Percentiles rank a stretch among this genome's conserved stretches.
phyloP scores from a whole-genome alignment of 2,113 vertebrate genomes.

The Oenanthe oenanthe region DNA sequence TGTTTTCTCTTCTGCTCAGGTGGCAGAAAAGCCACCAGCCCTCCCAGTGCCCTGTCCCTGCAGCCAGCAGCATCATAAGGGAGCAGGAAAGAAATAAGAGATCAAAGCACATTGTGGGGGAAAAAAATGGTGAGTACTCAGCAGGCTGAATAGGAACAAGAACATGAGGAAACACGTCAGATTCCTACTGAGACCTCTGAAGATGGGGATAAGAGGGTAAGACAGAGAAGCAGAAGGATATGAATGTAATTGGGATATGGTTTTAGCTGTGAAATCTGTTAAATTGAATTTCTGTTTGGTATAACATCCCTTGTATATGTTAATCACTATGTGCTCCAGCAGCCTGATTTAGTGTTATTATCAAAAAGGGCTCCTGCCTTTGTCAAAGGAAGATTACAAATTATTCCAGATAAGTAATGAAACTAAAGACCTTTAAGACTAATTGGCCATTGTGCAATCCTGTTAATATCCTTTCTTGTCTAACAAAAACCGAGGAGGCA shows the following conservation, averaged over 20 bases:
- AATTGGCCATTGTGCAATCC: conserved; percentile 60
- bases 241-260: conserved; percentile 10
- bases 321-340: conserved; percentile 46
- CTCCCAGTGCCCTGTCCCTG: not conserved
- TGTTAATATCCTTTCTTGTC: conserved; percentile 48
- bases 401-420: conserved; percentile 68
- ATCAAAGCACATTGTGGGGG: not conserved
- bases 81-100: not conserved
- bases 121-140: not conserved
- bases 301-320: conserved; percentile 56
- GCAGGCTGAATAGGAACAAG: not conserved
- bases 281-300: conserved; percentile 67
- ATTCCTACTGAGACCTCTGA: not conserved
- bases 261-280: conserved; percentile 19
- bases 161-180: not conserved
- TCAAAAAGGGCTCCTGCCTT: conserved; percentile 51
- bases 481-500: conserved; percentile 26
- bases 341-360: conserved; percentile 62
- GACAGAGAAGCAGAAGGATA: conserved; percentile 6
- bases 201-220: conserved; percentile 25
- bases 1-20: not conserved
- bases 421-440: conserved; percentile 70
- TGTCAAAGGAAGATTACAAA: conserved; percentile 67
- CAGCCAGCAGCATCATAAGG: not conserved
- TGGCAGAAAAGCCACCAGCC: not conserved